Evolutionary conservation across 2,797 vertebrate genomes (phyloP), one percentile per base, ranked within the genome.

Genomic region (Lagodon rhomboides): DNA sequence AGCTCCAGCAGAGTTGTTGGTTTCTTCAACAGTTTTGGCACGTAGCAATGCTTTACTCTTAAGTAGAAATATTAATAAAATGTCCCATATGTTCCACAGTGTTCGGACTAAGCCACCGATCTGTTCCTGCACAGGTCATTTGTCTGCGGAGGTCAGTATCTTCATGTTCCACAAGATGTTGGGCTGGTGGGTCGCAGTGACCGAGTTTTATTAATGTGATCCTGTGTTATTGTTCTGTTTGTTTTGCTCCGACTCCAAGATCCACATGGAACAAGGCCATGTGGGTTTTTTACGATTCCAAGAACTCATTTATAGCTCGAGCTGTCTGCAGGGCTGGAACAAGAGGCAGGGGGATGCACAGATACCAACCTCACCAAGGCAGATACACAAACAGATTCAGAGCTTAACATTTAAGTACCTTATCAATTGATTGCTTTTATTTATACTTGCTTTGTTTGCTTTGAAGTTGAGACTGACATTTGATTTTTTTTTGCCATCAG

Each of bases 241-340:
- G 85, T 91, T 92, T 89, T 91, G 88, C 77, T 85, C 71, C 34
- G 20, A 68, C 68, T 89, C 86, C 87, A 89, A 87, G 62, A 90
- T 81, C 79, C 63, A 85, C 78, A 83, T 78, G 84, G 83, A 91
- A 47, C 41, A 4, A 34, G 51, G 75, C 80, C 82, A 80, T 61
- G 68, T 4, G 64, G 64, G 9, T 6, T 82, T 86, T 83, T 77
- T 34, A 92, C 23, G 47, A 84, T 78, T 88, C 85, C 87, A 90
- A 83, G 80, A 88, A 82, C 58, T 85, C 75, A 89, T 92, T 93
- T 89, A 93, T 65, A 73, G 73, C 73, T 63, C 11, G 22, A 73
- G 80, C 75, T 77, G 87, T 88, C 84, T 85, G 75, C 61, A 84
- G 71, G 75, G 75, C 73, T 73, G 55, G 53, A 88, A 75, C 75